phyloP scores from a whole-genome alignment of 2,113 vertebrate species.

The Egretta garzetta region DNA sequence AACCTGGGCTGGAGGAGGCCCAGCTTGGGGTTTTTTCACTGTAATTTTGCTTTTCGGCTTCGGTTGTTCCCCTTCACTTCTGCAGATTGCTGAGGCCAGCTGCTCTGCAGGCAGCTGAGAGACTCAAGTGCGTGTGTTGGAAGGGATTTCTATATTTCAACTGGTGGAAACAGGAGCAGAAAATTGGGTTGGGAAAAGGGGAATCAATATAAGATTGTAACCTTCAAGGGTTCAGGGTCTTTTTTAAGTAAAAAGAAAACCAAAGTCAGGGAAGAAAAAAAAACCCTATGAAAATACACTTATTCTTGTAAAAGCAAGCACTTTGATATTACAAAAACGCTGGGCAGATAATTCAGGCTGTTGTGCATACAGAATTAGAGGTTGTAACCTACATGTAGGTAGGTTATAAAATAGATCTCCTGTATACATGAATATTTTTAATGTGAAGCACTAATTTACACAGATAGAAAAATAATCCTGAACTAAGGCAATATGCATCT shows the following conservation, averaged over 20 bases:
- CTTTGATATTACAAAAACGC: neutral
- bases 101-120: neutral
- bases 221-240: neutral
- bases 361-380: rapidly evolving
- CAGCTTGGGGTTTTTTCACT: neutral
- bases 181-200: neutral
- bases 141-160: neutral
- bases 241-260: neutral
- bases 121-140: neutral
- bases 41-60: neutral
- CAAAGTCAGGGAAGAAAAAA: neutral
- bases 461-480: neutral
- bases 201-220: neutral
- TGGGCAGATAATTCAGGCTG: neutral
- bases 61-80: neutral
- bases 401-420: neutral
- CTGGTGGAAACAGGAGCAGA: neutral
- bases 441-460: neutral
- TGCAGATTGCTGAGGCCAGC: neutral
- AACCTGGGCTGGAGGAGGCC: neutral
- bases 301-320: neutral
- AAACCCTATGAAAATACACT: neutral
- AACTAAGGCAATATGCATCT: neutral
- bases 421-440: neutral
- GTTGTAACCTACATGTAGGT: neutral